Base-by-base conservation (phyloP, 2,113 vertebrate genomes). In the Tichodroma muraria region DNA sequence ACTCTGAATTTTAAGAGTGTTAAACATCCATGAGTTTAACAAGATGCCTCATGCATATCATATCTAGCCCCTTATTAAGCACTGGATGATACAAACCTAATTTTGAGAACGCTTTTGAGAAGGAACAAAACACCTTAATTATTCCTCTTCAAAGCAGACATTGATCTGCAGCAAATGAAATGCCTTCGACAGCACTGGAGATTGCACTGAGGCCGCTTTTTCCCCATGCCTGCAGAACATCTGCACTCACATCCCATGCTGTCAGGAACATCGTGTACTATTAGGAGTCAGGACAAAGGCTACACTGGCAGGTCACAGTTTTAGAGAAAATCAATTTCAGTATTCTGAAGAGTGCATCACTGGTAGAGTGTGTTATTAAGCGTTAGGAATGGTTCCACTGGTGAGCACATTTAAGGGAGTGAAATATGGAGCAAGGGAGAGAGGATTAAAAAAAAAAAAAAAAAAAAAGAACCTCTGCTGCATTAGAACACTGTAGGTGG, bases 291-390 rank as follows among this genome's bases (percentile, higher is more conserved):
- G 92, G 90, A 94, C 85, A 91, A 93, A 95, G 85, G 76, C 80
- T 93, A 31, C 72, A 1, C 69, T 81, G 80, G 64, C 57, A 88
- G 88, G 90, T 78, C 82, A 91, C 49, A 33, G 60, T 93, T 91
- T 88, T 18, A 81, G 40, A 92, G 82, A 60, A 93, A 97, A 95
- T 90, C 91, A 60, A 93, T 91, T 83, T 57, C 76, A 52, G 68
- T 50, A 63, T 88, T 90, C 91, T 68, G 72, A 86, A 71, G 72
- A 71, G 40, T 28, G 28, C 85, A 85, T 47, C 76, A 40, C 76
- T 95, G 79, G 60, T 54, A 25, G 60, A 65, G 76, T n/a, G 76
- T 53, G 80, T 79, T 90, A 93, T 78, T 83, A 95, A 95, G 69
- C 8, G 5, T 59, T 88, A 78, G 4, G 23, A 93, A 78, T 64